Base-by-base conservation (phyloP, 2,113 vertebrate genomes). In the Otolemur garnettii region DNA sequence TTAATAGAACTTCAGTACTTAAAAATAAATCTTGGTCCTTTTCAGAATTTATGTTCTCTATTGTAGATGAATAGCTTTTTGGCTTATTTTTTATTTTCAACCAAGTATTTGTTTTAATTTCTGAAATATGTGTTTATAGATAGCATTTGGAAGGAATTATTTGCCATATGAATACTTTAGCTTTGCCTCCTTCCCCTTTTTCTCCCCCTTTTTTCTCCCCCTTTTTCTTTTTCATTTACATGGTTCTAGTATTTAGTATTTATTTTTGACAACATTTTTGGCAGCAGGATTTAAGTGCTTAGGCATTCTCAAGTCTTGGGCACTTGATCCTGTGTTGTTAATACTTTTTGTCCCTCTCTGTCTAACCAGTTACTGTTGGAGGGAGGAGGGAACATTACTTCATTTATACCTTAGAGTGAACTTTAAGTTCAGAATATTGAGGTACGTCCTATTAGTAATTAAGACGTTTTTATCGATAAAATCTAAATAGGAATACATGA, bases 1-100 rank as follows among this genome's bases (percentile, higher is more conserved):
- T 91, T 95, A 66, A 87, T 66, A 28, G 21, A 66, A 91, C 53
- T 91, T 79, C 4, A 35, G 9, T 87, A 66, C 45, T 87, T 81
- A 72, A 90, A 87, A 87, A 72, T 81, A 42, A 69, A 57, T 95
- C n/a, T 55, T 68, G 11, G 17, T 69, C 45, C 4, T 87, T 81
- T 57, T 33, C 50, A 81, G 35, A 82, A 95, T 86, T 81, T 87
- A 55, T 82, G 13, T 68, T 50, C 42, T 82, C 55, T 57, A 62
- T 80, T 87, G 9, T 92, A 75, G 57, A 35, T 75, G 59, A 81
- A 50, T 87, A 82, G 28, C 45, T 87, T 82, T 82, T 42, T 45
- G 26, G 81, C 38, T 80, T 86, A 33, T 71, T 66, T 17, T 59
- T 26, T 38, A 74, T 14, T 59, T 59, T 30, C 30, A 84, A 60